phyloP scores from a whole-genome alignment of 2,113 vertebrate genomes.

The Pandion haliaetus region DNA sequence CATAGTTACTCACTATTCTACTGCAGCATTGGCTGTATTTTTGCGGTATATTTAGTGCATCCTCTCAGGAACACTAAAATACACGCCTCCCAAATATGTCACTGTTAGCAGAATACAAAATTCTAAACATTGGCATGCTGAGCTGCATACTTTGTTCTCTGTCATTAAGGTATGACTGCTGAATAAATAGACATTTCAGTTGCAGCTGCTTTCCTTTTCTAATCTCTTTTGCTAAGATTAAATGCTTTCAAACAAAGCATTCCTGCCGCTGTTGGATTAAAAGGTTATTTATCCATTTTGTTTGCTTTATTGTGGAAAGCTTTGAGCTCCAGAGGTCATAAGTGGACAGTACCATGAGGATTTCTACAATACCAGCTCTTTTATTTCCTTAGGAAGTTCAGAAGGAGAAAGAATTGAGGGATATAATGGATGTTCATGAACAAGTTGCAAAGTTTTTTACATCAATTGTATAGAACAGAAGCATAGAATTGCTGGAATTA shows the following conservation, averaged over 20 bases:
- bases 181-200: neutral
- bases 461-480: neutral
- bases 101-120: neutral
- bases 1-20: neutral
- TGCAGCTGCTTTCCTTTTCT: neutral
- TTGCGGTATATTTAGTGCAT: neutral
- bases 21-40: neutral
- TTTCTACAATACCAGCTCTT: neutral
- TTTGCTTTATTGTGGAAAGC: neutral
- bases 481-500: neutral
- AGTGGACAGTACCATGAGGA: neutral
- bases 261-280: neutral
- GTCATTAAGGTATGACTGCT: neutral
- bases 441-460: neutral
- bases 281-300: neutral
- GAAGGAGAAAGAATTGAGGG: neutral
- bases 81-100: neutral
- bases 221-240: neutral
- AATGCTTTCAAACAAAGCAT: neutral
- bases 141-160: neutral
- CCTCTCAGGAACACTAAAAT: neutral
- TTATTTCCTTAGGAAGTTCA: neutral
- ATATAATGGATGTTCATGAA: neutral
- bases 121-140: neutral
- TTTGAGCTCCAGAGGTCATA: neutral